These are phyloP conservation scores for Aspidiotus rigidus DNA, from an alignment of 2,888 invertebrate genomes.

Conservation along the genomic window DNA sequence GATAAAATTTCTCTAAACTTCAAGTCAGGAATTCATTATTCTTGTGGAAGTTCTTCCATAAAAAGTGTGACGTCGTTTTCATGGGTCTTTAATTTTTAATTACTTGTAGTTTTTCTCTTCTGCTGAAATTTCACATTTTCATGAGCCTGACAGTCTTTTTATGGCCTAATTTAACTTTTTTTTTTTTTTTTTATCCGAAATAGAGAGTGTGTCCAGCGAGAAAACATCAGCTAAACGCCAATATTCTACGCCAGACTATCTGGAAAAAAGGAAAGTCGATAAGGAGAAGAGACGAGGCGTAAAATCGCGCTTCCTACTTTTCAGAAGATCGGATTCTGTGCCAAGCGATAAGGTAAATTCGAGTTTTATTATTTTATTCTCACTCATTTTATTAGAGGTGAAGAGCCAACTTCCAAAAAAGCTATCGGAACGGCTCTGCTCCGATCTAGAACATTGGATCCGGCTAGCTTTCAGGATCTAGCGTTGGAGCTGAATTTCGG, in stretches of 20 bases:
- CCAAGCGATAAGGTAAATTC: conserved; percentile 25
- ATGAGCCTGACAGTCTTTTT: neutral
- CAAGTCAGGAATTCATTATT: too few species aligned
- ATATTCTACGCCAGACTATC: conserved; percentile 77
- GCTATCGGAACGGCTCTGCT: too few species aligned
- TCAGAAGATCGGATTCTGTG: conserved; percentile 45
- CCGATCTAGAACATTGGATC: too few species aligned
- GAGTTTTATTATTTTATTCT: too few species aligned
- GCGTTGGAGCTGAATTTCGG: too few species aligned
- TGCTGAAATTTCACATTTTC: neutral
- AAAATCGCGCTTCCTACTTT: conserved; percentile 48
- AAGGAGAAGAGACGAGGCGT: conserved; percentile 55
- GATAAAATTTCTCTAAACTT: too few species aligned
- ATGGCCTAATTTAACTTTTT: neutral
- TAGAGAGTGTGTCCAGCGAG: conserved; percentile 56
- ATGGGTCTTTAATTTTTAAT: too few species aligned
- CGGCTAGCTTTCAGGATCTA: too few species aligned
- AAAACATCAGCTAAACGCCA: conserved; percentile 56
- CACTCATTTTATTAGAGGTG: too few species aligned
- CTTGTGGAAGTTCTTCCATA: too few species aligned
- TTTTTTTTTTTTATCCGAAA: conserved; percentile 38
- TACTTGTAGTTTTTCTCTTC: neutral
- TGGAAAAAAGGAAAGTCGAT: conserved; percentile 72
- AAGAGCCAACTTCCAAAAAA: too few species aligned
- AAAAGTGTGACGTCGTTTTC: too few species aligned